These are phyloP conservation scores for Kryptolebias ocellatus DNA, from an alignment of 2,797 vertebrate genomes.

Conservation along the genomic window DNA sequence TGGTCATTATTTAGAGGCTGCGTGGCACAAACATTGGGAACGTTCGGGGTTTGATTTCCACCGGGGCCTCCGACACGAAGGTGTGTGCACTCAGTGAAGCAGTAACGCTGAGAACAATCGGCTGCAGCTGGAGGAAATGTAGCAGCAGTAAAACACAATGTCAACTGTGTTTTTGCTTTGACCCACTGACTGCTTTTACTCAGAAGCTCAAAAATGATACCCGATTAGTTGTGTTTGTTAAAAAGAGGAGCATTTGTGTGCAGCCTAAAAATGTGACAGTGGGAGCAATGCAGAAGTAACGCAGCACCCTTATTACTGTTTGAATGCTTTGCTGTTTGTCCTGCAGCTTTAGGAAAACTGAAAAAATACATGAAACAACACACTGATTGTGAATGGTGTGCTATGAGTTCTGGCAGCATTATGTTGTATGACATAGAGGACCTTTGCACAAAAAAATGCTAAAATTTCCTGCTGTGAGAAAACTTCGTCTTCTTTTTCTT, in stretches of 20 bases:
- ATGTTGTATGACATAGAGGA: no score
- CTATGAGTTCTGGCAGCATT: no score
- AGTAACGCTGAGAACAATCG: conserved; percentile 36
- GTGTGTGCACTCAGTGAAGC: conserved; percentile 41
- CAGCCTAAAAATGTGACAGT: not conserved
- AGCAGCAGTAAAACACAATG: conserved; percentile 37
- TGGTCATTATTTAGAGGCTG: conserved; percentile 12
- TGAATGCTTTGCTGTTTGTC: no score
- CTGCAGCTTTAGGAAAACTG: no score
- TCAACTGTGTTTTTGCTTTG: conserved; percentile 32
- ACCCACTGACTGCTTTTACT: conserved; percentile 5
- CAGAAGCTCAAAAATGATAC: conserved; percentile 3
- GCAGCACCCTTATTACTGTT: no score
- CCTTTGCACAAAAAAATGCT: no score
- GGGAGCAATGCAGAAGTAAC: no score
- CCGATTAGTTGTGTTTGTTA: not conserved
- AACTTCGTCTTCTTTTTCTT: no score
- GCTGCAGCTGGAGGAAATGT: conserved; percentile 49
- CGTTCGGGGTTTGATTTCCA: conserved; percentile 46
- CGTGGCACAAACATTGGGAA: not conserved
- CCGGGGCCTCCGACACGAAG: conserved; percentile 28
- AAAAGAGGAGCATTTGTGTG: not conserved
- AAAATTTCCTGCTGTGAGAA: no score
- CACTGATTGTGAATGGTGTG: no score
- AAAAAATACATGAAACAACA: no score